These are phyloP conservation scores for Chalcis sispes DNA, from an alignment of 2,888 invertebrate genomes.

Conservation along the genomic window DNA sequence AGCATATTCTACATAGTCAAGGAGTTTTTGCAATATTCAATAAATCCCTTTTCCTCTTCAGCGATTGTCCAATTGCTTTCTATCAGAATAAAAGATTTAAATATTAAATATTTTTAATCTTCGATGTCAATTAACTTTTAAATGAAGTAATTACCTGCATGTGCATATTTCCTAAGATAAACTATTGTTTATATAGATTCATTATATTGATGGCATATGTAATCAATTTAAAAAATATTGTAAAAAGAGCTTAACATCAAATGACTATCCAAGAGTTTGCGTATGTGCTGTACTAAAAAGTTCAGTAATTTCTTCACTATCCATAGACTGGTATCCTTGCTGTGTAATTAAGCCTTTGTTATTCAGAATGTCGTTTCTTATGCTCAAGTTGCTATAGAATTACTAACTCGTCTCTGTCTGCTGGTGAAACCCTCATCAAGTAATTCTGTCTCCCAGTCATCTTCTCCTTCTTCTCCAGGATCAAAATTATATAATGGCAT, in stretches of 20 bases:
- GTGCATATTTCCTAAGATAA: conserved; percentile 33
- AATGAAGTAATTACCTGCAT: conserved; percentile 37
- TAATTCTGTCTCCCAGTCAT: conserved; percentile 83
- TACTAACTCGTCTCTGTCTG: conserved; percentile 71
- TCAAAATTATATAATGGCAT: conserved; percentile 84
- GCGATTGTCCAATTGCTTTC: conserved; percentile 53
- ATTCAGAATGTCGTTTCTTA: conserved; percentile 61
- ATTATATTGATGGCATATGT: conserved; percentile 28
- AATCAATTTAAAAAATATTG: conserved; percentile 47
- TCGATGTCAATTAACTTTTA: not conserved
- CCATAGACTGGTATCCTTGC: conserved; percentile 74
- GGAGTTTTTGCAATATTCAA: conserved; percentile 40
- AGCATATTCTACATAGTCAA: conserved; percentile 30
- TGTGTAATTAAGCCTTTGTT: conserved; percentile 65
- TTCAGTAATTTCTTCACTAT: conserved; percentile 71
- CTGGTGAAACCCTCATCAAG: conserved; percentile 74
- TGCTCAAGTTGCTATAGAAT: conserved; percentile 60
- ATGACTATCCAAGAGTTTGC: conserved; percentile 51
- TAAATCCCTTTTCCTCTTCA: conserved; percentile 19
- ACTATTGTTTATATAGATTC: conserved; percentile 38
- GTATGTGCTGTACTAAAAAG: conserved; percentile 64
- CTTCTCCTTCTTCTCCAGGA: conserved; percentile 81
- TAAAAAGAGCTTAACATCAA: conserved; percentile 54
- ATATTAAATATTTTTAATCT: not conserved
- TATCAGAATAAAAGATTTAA: conserved; percentile 22